These are phyloP conservation scores for Cacatua alba DNA, from an alignment of 2,113 vertebrate genomes.

Conservation along the genomic window DNA sequence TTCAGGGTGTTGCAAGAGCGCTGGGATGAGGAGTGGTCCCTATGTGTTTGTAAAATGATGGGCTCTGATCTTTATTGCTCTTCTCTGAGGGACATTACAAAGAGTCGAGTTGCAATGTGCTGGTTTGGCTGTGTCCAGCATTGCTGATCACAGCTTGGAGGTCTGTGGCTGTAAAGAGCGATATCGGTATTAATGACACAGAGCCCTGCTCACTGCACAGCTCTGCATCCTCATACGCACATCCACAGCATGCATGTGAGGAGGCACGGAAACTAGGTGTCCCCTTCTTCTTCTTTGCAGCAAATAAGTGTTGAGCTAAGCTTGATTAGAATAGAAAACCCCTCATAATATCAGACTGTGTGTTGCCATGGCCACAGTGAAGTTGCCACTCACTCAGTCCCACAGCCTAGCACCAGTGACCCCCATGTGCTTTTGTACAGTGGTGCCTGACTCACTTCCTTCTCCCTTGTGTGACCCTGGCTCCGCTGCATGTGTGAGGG, in stretches of 20 bases:
- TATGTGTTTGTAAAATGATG: neutral
- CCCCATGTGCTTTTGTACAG: rapidly evolving
- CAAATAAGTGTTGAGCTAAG: neutral
- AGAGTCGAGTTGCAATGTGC: rapidly evolving
- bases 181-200: rapidly evolving
- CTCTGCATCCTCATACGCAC: rapidly evolving
- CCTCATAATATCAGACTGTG: rapidly evolving
- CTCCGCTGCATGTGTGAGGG: rapidly evolving
- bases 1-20: neutral
- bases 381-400: rapidly evolving
- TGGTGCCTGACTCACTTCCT: rapidly evolving
- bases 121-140: rapidly evolving
- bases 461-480: rapidly evolving
- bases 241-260: rapidly evolving
- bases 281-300: neutral
- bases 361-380: neutral
- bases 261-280: neutral
- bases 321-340: neutral
- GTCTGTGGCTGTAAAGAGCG: neutral
- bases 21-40: neutral
- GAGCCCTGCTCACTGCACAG: rapidly evolving
- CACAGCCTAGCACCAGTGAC: neutral
- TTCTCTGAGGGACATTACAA: neutral
- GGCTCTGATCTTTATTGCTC: neutral
- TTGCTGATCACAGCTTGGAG: neutral